phyloP scores from a whole-genome alignment of 2,113 vertebrate species.

The Centrocercus urophasianus region DNA sequence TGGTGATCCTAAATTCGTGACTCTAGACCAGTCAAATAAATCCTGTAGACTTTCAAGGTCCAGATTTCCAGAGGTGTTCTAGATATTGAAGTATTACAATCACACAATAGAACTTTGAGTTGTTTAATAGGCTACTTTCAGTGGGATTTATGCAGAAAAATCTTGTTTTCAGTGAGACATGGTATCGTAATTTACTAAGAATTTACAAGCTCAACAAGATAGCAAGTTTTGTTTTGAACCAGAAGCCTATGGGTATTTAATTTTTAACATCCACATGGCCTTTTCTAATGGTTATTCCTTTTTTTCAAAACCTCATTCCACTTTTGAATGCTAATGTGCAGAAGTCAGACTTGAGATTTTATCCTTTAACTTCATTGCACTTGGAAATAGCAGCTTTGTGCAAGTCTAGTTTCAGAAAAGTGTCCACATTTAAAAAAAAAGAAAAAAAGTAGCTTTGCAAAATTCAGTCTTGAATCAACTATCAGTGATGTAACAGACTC shows the following conservation, averaged over 20 bases:
- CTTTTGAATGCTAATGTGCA: not conserved
- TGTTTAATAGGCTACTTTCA: not conserved
- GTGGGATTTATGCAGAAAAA: not conserved
- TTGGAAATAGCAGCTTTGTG: not conserved
- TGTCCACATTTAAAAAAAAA: not conserved
- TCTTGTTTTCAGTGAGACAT: not conserved
- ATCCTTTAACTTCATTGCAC: not conserved
- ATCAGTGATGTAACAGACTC: not conserved
- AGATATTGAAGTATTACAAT: not conserved
- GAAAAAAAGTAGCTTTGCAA: not conserved
- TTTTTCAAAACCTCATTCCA: not conserved
- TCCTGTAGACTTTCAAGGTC: not conserved
- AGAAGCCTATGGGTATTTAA: not conserved
- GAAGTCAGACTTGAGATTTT: not conserved
- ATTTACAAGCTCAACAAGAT: not conserved
- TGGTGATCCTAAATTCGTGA: not conserved
- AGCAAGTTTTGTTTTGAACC: not conserved
- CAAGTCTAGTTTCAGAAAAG: not conserved
- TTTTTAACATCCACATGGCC: not conserved
- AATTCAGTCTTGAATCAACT: not conserved
- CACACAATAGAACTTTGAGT: not conserved
- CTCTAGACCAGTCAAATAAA: not conserved
- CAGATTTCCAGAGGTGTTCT: not conserved
- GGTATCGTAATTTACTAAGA: not conserved
- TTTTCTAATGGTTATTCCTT: not conserved